Evolutionary conservation across 2,888 invertebrate species (phyloP).

Genomic region (Gerris lacustris): DNA sequence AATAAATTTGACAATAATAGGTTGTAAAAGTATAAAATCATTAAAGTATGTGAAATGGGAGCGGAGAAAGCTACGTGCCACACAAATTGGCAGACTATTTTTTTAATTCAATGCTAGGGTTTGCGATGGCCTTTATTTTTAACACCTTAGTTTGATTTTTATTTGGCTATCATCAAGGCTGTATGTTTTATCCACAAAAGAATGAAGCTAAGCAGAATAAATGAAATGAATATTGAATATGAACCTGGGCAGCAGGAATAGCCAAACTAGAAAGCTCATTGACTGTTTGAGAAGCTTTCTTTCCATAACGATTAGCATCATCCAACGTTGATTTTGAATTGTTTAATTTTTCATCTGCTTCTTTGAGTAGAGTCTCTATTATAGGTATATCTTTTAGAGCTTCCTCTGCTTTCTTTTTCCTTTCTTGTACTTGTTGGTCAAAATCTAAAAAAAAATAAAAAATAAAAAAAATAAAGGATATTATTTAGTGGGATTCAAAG

Average conservation of each 20-base stretch:
- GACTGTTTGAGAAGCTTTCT: conserved; percentile 56
- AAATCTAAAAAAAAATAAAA: conserved; percentile 49
- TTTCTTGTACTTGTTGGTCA: conserved; percentile 76
- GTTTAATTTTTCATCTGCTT: conserved; percentile 58
- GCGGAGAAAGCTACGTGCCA: too few species aligned
- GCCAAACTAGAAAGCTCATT: conserved; percentile 68
- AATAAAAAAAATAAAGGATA: neutral
- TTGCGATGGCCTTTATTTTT: too few species aligned
- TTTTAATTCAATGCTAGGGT: too few species aligned
- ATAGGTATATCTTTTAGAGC: conserved; percentile 62
- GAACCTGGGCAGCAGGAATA: conserved; percentile 60
- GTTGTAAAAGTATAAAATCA: too few species aligned
- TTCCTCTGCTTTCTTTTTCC: conserved; percentile 63
- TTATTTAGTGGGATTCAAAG: too few species aligned
- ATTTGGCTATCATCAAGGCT: too few species aligned
- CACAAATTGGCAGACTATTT: too few species aligned
- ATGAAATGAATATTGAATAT: conserved; percentile 19
- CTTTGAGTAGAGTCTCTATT: conserved; percentile 56
- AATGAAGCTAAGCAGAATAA: too few species aligned
- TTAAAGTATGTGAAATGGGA: too few species aligned
- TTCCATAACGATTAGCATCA: conserved; percentile 66
- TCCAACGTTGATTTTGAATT: conserved; percentile 57
- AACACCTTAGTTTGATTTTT: too few species aligned
- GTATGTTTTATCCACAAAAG: too few species aligned
- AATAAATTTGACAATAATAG: too few species aligned